phyloP scores from a whole-genome alignment of 2,888 invertebrate species.

The Harmothoe impar region DNA sequence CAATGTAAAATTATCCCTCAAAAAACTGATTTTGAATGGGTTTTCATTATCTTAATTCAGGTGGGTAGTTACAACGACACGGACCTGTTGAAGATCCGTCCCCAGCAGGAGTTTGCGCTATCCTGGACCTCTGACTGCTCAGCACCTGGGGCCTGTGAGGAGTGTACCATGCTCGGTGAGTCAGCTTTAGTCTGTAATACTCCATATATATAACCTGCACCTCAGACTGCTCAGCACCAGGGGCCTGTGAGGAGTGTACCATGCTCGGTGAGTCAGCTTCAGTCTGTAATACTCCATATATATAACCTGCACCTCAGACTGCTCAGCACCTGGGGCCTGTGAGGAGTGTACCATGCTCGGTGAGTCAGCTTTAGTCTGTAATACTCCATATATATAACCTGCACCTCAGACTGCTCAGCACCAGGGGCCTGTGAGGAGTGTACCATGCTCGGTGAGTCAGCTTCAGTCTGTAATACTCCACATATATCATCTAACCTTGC shows the following conservation, averaged over 20 bases:
- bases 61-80: conserved; percentile 81
- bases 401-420: conserved; percentile 74
- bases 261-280: conserved; percentile 74
- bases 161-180: conserved; percentile 74
- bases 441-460: conserved; percentile 73
- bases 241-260: conserved; percentile 75
- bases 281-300: too few relatives aligned
- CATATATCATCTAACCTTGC: too few relatives aligned
- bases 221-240: conserved; percentile 70
- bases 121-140: conserved; percentile 74
- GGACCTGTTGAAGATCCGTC: conserved; percentile 76
- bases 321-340: conserved; percentile 74
- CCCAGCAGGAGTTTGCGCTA: conserved; percentile 70
- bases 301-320: conserved; percentile 74
- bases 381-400: too few relatives aligned
- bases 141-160: conserved; percentile 74
- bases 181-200: conserved; percentile 42
- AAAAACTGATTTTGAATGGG: too few relatives aligned
- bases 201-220: too few relatives aligned
- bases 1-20: too few relatives aligned
- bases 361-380: too few relatives aligned
- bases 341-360: conserved; percentile 75
- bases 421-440: conserved; percentile 76
- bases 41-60: too few relatives aligned
- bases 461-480: too few relatives aligned